phyloP scores from a whole-genome alignment of 2,888 invertebrate genomes.

The Frankliniella fusca region DNA sequence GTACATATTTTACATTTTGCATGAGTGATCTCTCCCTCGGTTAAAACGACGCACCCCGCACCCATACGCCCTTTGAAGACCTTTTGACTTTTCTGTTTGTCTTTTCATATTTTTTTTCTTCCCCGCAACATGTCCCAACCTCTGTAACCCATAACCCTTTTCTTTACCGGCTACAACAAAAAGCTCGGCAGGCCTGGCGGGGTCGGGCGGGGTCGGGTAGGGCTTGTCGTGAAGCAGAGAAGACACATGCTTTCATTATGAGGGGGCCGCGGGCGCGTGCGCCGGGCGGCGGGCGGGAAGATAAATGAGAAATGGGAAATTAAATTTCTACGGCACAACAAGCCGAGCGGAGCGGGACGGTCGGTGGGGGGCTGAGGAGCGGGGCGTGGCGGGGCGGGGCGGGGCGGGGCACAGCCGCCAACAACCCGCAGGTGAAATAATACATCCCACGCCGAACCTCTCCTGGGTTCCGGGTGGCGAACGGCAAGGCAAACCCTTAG shows the following conservation, averaged over 20 bases:
- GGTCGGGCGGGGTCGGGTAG: no score
- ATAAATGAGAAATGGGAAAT: conserved; percentile 18
- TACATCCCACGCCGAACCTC: neutral
- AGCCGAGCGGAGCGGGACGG: neutral
- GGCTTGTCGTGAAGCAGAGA: neutral
- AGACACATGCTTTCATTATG: conserved; percentile 16
- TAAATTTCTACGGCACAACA: neutral
- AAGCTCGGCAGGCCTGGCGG: no score
- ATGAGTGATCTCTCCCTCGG: no score
- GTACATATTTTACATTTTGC: no score
- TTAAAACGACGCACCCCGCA: no score
- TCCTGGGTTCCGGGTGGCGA: neutral
- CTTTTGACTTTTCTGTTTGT: no score
- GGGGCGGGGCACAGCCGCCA: neutral
- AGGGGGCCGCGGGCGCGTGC: neutral
- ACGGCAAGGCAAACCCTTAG: neutral
- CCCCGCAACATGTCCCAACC: no score
- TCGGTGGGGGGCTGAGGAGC: neutral
- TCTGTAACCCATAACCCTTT: no score
- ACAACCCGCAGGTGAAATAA: conserved; percentile 15
- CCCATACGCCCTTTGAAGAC: no score
- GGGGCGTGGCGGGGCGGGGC: neutral
- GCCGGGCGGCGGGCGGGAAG: neutral
- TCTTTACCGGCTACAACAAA: no score
- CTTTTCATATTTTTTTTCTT: no score